Evolutionary conservation across 1,140 invertebrate species (phyloP), one percentile per base, ranked within the genome.

Genomic region (Ridgeia piscesae): DNA sequence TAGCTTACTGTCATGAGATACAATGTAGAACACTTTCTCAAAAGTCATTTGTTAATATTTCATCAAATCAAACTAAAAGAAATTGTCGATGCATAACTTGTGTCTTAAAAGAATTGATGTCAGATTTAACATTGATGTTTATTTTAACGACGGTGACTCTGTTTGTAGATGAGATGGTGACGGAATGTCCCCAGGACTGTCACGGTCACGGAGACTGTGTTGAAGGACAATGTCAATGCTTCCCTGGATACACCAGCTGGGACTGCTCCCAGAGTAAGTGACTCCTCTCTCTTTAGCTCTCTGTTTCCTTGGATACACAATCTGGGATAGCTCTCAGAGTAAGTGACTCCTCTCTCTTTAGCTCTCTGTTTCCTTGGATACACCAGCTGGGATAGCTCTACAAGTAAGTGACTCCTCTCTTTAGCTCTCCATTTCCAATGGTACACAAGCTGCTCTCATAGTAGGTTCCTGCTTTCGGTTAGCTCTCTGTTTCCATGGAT

Each of bases 131-230:
- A 21, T 14, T 77, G 0, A 11, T 42, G 42, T 27, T 77, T 77
- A 21, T 77, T 9, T 27, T 77, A 77, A 77, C 27, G 58, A 31
- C 27, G 58, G 27, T 21, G 17, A 77, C 6, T 77, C 17, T 77
- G 17, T 77, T 77, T 89, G 33, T 88, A 92, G 92, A 91, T 34
- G 34, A 92, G 48, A 93, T 99, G 97, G 98, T 98, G 17, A 98
- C 98, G 94, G 98, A 98, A 94, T 99, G 99, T 96, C 98, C 98
- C 0, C 98, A 98, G 94, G 98, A 99, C 48, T 99, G 99, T 95
- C 98, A 98, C 94, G 98, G 98, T 0, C 99, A 99, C 96, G 99
- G 99, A 4, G 98, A 99, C 95, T 99, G 99, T 96, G 96, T 98
- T 21, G 97, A 98, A 94, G 99, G 99, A 4, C 98, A 98, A 94